phyloP scores from a whole-genome alignment of 2,888 invertebrate species.

The Amphipoea lucens region DNA sequence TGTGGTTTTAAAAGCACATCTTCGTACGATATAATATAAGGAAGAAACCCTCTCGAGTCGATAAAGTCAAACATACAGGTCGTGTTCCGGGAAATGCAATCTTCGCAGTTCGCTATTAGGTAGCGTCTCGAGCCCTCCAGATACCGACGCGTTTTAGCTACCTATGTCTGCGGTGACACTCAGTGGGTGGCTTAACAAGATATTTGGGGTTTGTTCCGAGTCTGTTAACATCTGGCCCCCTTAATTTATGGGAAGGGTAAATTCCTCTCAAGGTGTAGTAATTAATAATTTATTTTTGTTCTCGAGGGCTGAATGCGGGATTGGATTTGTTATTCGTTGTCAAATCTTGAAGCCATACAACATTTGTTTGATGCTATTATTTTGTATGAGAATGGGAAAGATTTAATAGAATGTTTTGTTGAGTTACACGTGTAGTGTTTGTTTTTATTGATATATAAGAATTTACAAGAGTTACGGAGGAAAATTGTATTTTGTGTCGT shows the following conservation, averaged over 20 bases:
- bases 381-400: constrained; percentile 28
- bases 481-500: constrained; percentile 40
- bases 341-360: constrained; percentile 68
- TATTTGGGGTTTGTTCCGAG: constrained; percentile 88
- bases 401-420: constrained; percentile 49
- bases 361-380: constrained; percentile 62
- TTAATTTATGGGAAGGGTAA: constrained; percentile 88
- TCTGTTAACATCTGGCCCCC: constrained; percentile 89
- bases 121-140: constrained; percentile 54
- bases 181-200: constrained; percentile 88
- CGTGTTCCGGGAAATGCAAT: constrained; percentile 66
- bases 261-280: constrained; percentile 85
- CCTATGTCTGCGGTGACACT: constrained; percentile 76
- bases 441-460: constrained; percentile 48
- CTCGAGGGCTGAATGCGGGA: constrained; percentile 72
- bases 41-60: constrained; percentile 83
- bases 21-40: constrained; percentile 86
- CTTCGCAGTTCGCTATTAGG: constrained; percentile 66
- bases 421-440: constrained; percentile 54
- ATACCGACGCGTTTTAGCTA: constrained; percentile 60
- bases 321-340: constrained; percentile 67
- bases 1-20: constrained; percentile 71
- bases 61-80: constrained; percentile 82
- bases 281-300: constrained; percentile 89
- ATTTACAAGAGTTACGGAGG: constrained; percentile 33